Evolutionary conservation across 2,888 invertebrate species (phyloP).

Genomic region (Drosophila austrosaltans): DNA sequence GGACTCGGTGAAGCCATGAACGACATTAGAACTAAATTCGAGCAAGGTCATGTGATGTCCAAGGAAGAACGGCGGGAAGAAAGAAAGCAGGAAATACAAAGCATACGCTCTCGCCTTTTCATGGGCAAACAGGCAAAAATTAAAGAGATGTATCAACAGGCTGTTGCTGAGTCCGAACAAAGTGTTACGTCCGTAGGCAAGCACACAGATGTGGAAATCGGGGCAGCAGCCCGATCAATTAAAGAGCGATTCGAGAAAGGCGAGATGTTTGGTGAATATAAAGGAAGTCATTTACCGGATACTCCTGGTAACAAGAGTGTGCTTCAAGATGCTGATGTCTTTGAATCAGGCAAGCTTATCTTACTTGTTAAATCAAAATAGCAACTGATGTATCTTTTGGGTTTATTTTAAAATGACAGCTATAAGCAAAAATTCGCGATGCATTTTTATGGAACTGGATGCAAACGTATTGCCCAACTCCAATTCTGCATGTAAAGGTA

Average conservation of each 20-base stretch:
- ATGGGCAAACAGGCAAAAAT: constrained; percentile 96
- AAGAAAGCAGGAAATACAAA: constrained; percentile 94
- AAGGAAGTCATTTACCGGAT: constrained; percentile 81
- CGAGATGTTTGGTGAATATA: constrained; percentile 86
- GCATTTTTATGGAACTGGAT: constrained; percentile 93
- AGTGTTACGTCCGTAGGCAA: constrained; percentile 85
- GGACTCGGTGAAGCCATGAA: constrained; percentile 91
- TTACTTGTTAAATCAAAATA: constrained; percentile 2
- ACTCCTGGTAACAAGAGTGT: constrained; percentile 32
- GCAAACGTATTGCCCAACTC: constrained; percentile 88
- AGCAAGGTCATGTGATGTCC: constrained; percentile 86
- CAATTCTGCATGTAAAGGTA: constrained; percentile 6
- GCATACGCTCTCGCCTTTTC: constrained; percentile 92
- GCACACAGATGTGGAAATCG: constrained; percentile 84
- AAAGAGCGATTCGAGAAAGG: constrained; percentile 93
- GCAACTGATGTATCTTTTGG: background rate
- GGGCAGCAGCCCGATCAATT: constrained; percentile 87
- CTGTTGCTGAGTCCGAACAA: constrained; percentile 91
- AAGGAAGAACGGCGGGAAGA: constrained; percentile 90
- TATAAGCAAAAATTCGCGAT: constrained; percentile 93
- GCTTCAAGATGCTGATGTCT: constrained; percentile 88
- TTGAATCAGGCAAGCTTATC: constrained; percentile 59
- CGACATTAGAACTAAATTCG: constrained; percentile 92
- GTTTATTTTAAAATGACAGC: constrained; percentile 84
- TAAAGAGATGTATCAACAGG: constrained; percentile 96